phyloP scores from a whole-genome alignment of 2,113 vertebrate species.

The Tetrax tetrax region DNA sequence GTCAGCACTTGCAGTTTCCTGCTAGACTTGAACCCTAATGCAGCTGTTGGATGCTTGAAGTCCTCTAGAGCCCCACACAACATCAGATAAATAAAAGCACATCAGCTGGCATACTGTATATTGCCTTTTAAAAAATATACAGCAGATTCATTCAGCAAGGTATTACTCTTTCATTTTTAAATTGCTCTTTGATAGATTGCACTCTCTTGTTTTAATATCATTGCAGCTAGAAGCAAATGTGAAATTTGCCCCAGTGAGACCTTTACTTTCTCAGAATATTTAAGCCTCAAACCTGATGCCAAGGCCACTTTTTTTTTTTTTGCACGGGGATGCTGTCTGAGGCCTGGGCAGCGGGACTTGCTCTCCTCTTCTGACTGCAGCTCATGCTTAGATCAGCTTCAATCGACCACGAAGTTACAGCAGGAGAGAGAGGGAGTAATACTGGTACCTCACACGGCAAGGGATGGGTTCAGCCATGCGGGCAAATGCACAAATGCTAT shows the following conservation, averaged over 20 bases:
- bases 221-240: neutral
- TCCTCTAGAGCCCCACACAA: neutral
- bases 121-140: neutral
- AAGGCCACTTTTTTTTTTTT: neutral
- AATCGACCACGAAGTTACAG: neutral
- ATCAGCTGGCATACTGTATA: neutral
- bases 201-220: neutral
- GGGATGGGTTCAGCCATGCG: neutral
- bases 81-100: neutral
- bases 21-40: neutral
- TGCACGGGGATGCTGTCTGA: neutral
- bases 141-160: neutral
- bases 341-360: neutral
- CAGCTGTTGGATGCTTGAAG: neutral
- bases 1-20: neutral
- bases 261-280: neutral
- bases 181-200: neutral
- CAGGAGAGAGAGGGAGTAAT: neutral
- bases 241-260: neutral
- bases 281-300: neutral
- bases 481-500: neutral
- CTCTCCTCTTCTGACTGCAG: neutral
- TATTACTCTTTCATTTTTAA: neutral
- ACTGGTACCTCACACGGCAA: neutral
- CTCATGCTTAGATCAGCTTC: neutral